A percentile compares a stretch with the other conserved stretches of the same genome.
Conservation (phyloP, 2,888 invertebrate genomes). For the Synanthedon formicaeformis region DNA sequence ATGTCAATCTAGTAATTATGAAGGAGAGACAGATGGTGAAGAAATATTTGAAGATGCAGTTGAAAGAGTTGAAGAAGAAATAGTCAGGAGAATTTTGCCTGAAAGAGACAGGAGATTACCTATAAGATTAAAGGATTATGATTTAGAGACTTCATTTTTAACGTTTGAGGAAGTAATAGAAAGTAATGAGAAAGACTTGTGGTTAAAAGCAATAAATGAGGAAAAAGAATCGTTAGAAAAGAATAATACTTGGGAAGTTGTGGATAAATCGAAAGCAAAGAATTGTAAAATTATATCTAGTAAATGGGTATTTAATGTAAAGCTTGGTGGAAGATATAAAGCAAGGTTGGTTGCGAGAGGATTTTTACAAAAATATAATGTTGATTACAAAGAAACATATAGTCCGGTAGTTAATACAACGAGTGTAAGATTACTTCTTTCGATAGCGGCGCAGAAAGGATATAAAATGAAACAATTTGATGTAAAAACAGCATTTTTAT, state of each 20-base stretch:
- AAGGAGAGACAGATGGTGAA: too few relatives aligned
- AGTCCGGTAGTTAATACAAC: neutral
- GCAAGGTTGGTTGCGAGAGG: neutral
- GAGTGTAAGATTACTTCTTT: neutral
- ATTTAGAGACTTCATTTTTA: neutral
- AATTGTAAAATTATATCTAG: neutral
- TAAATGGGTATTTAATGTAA: neutral
- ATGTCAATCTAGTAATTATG: too few relatives aligned
- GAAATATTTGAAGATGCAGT: neutral
- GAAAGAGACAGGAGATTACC: neutral
- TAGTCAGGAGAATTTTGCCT: neutral
- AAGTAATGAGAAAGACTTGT: neutral
- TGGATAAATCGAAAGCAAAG: neutral
- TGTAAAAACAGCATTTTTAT: slow-evolving; percentile 4
- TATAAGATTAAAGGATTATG: neutral
- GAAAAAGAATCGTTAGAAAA: neutral
- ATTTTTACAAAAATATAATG: neutral
- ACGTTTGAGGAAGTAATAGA: neutral
- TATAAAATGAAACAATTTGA: slow-evolving; percentile 2
- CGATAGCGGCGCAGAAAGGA: neutral
- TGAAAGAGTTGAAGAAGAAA: neutral
- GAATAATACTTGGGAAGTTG: neutral
- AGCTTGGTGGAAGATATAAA: neutral
- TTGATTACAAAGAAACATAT: neutral
- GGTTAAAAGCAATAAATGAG: neutral